Base-by-base conservation (phyloP, 2,888 invertebrate species). In the Andrena trimmerana region DNA sequence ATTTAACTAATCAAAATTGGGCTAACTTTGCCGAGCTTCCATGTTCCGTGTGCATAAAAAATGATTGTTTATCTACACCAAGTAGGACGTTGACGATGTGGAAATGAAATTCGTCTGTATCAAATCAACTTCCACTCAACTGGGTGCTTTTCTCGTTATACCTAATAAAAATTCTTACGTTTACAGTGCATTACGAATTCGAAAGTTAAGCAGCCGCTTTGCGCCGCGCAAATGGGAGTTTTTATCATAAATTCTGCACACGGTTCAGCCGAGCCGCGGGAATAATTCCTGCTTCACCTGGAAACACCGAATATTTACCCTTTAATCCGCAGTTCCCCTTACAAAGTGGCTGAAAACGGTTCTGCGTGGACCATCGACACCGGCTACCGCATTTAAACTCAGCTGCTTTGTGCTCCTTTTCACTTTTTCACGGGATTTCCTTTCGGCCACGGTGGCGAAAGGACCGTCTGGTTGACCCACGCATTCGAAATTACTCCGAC, bases 391-490 rank as follows among this genome's bases (percentile, higher is more conserved):
- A 59, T 66, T 66, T 79, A 76, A 85, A 75, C 75, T 62, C 80
- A 72, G 69, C 33, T 84, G 69, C 77, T 81, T 84, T 78, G 78
- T 74, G 81, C 42, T 27, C 65, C 52, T 16, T 54, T 69, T 48
- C 16, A 10, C 36, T 62, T 52, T 52, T 33, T 31, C 16, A 10
- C 1, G n/a, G 62, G 62, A 57, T 72, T 63, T 78, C 36, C 72
- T 33, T 68, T 57, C 63, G 52, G 59, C 27, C 13, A 20, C 74
- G 63, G 50, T 63, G 78, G 81, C 81, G 76, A 81, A 70, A 67
- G 75, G n/a, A 5, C 8, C 5, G 54, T 16, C 62, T 48, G 63
- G 65, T 68, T 57, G 78, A 78, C 71, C 66, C n/a, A 59, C 69
- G 68, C 63, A 71, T 69, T 69, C 69, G 54, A 69, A 70, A 80